phyloP scores from a whole-genome alignment of 2,113 vertebrate genomes.

The Anguilla japonica region DNA sequence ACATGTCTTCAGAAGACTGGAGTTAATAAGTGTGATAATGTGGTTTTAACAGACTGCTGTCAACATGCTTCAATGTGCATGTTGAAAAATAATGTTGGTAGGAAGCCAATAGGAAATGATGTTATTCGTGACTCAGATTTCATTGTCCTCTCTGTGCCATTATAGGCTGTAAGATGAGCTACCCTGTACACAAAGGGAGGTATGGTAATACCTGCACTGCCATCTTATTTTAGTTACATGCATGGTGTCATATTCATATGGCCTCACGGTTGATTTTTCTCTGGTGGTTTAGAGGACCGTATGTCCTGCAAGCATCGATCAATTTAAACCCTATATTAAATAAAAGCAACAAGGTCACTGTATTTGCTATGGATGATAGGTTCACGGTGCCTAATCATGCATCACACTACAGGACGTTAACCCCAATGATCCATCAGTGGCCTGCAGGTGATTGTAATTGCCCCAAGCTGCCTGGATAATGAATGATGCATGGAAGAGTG shows the following conservation, averaged over 20 bases:
- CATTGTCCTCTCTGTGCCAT: background rate
- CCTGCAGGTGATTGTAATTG: constrained; percentile 46
- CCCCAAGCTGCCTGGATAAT: constrained; percentile 47
- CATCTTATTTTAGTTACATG: background rate
- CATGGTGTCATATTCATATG: background rate
- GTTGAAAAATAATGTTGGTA: background rate
- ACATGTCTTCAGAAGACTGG: background rate
- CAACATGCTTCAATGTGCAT: background rate
- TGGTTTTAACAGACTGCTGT: background rate
- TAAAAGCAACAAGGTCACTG: background rate
- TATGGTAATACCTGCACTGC: background rate
- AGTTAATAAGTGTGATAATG: background rate
- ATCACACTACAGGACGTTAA: background rate
- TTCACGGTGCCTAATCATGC: background rate
- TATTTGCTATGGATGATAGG: background rate
- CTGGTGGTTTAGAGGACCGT: background rate
- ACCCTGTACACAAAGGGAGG: background rate
- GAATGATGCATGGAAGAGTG: constrained; percentile 42
- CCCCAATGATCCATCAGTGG: constrained; percentile 39
- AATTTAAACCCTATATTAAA: background rate
- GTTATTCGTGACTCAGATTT: background rate
- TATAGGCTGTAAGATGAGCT: background rate
- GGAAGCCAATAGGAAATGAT: background rate
- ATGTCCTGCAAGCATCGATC: background rate
- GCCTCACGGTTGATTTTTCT: background rate